A percentile compares a stretch with the other conserved stretches of the same genome.
These are phyloP conservation scores for Sussaba pulchella DNA, from an alignment of 2,888 invertebrate genomes.

Conservation along the genomic window DNA sequence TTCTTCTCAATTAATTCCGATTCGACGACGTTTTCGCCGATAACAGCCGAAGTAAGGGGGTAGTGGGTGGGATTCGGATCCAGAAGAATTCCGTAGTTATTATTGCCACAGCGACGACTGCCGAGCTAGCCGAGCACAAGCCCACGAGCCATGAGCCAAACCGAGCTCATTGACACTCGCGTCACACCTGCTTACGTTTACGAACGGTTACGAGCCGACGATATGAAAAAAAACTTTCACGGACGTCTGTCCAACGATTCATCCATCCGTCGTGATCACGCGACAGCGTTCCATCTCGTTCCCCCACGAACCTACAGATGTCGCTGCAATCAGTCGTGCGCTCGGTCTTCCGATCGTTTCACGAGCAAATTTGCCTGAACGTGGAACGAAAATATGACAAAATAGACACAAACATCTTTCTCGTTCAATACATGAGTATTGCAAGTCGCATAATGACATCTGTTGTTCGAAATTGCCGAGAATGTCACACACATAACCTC, in stretches of 20 bases:
- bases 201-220: slow-evolving; percentile 50
- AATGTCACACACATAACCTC: no score
- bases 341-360: neutral
- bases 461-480: no score
- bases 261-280: slow-evolving; percentile 38
- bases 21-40: neutral
- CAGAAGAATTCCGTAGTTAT: slow-evolving; percentile 29
- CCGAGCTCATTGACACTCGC: slow-evolving; percentile 69
- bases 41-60: neutral
- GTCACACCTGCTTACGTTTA: slow-evolving; percentile 54
- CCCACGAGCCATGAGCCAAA: slow-evolving; percentile 19
- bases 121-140: neutral
- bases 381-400: neutral
- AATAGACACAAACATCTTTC: neutral
- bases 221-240: slow-evolving; percentile 70
- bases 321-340: neutral
- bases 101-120: slow-evolving; percentile 8
- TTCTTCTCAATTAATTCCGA: neutral
- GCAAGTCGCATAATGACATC: neutral
- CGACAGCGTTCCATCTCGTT: slow-evolving; percentile 46
- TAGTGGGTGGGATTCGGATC: neutral
- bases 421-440: neutral
- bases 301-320: neutral
- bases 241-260: slow-evolving; percentile 51
- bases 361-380: neutral